Evolutionary conservation across 2,797 vertebrate species (phyloP).

Genomic region (Parauchenoglanis ngamensis): DNA sequence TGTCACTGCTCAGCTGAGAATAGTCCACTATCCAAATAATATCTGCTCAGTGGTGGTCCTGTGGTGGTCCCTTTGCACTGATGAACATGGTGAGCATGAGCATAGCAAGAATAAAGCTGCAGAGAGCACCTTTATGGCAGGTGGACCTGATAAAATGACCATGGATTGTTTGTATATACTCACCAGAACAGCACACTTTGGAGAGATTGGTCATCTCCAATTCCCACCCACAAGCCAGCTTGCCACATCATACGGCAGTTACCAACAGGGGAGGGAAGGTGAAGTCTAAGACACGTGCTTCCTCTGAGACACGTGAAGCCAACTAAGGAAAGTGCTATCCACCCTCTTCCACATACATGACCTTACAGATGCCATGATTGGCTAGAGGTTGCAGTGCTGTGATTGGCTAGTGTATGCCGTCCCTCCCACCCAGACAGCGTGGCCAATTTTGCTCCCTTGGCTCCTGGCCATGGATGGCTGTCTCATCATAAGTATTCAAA

Average conservation of each 20-base stretch:
- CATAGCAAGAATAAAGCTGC: background rate
- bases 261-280: background rate
- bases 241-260: too few relatives aligned
- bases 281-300: background rate
- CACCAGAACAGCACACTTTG: background rate
- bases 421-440: background rate
- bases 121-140: background rate
- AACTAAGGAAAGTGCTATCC: background rate
- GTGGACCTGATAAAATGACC: background rate
- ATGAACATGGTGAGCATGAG: constrained; percentile 1
- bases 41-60: background rate
- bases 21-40: constrained; percentile 12
- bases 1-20: constrained; percentile 2
- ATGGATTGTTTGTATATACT: too few relatives aligned
- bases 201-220: background rate
- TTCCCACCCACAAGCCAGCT: background rate
- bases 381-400: background rate
- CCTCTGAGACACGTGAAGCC: background rate
- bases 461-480: background rate
- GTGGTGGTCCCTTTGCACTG: background rate
- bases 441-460: background rate
- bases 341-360: background rate
- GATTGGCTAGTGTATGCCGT: background rate
- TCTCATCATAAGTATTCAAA: background rate
- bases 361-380: background rate